phyloP scores from a whole-genome alignment of 2,888 invertebrate genomes.

The Crossocerus cetratus region DNA sequence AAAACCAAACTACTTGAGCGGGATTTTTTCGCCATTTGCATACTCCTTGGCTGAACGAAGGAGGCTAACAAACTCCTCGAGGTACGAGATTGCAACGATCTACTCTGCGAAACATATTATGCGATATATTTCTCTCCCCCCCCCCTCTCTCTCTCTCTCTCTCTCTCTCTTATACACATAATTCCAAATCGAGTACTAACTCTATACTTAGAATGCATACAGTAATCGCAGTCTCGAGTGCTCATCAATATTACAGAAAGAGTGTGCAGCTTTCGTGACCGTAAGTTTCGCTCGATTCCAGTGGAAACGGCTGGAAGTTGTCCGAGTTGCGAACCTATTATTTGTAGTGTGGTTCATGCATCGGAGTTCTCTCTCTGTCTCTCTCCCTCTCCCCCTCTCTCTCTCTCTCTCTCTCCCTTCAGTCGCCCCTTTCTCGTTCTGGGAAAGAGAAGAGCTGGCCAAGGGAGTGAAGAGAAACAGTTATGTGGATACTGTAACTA shows the following conservation, averaged over 20 bases:
- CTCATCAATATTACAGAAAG: slow-evolving; percentile 25
- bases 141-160: too few relatives aligned
- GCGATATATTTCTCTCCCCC: neutral
- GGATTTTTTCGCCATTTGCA: neutral
- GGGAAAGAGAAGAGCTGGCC: neutral
- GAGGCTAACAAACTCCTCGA: neutral
- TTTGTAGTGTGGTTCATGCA: slow-evolving; percentile 47
- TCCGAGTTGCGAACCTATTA: slow-evolving; percentile 32
- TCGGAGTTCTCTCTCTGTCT: neutral
- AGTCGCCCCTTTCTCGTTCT: too few relatives aligned
- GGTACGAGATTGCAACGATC: neutral
- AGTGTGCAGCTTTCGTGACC: slow-evolving; percentile 34
- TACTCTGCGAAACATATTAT: neutral
- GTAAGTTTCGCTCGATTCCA: slow-evolving; percentile 7
- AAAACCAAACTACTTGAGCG: neutral
- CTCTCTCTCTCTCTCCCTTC: too few relatives aligned
- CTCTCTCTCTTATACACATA: too few relatives aligned
- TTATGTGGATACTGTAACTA: slow-evolving; percentile 64
- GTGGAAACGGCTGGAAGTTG: slow-evolving; percentile 13
- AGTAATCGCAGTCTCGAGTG: neutral
- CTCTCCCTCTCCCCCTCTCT: too few relatives aligned
- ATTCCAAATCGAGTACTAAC: neutral
- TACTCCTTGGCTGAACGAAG: neutral
- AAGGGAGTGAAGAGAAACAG: slow-evolving; percentile 17
- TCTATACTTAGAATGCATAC: neutral